A percentile compares a stretch with the other conserved stretches of the same genome.
These are phyloP conservation scores for Embidobia sp. DNA, from an alignment of 2,888 invertebrate species.

Conservation along the genomic window DNA sequence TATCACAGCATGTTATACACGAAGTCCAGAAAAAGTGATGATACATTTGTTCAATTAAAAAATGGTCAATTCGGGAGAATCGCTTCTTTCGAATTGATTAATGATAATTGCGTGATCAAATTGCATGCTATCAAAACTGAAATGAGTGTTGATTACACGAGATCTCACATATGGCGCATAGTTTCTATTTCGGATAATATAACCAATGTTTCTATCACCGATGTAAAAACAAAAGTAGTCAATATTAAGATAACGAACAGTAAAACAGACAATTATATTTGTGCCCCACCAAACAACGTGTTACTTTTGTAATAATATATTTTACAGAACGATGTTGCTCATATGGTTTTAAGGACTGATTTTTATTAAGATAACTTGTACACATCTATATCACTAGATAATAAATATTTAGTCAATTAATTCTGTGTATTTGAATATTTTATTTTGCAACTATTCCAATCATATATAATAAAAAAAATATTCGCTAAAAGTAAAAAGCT, in stretches of 20 bases:
- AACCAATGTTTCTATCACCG: not conserved
- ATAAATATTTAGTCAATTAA: too few relatives aligned
- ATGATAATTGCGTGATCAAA: not conserved
- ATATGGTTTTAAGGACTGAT: too few relatives aligned
- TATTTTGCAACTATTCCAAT: too few relatives aligned
- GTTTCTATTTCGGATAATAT: not conserved
- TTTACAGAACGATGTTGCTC: too few relatives aligned
- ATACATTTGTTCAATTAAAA: constrained; percentile 16
- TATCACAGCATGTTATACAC: constrained; percentile 9
- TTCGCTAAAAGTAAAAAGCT: too few relatives aligned
- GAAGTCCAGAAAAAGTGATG: constrained; percentile 7
- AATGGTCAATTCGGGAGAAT: constrained; percentile 12
- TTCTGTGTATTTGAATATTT: too few relatives aligned
- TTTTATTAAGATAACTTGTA: too few relatives aligned
- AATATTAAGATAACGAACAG: not conserved
- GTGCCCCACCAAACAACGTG: not conserved
- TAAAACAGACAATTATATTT: not conserved
- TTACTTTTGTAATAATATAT: not conserved
- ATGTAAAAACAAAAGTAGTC: not conserved
- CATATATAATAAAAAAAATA: too few relatives aligned
- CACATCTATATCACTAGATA: too few relatives aligned
- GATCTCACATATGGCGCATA: too few relatives aligned
- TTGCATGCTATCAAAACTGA: too few relatives aligned
- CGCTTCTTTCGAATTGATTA: constrained; percentile 1
- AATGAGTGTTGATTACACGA: too few relatives aligned